Percentiles rank a stretch among this genome's conserved stretches.
These are phyloP conservation scores for Campylomormyrus numenius DNA, from an alignment of 2,113 vertebrate genomes.

Conservation along the genomic window DNA sequence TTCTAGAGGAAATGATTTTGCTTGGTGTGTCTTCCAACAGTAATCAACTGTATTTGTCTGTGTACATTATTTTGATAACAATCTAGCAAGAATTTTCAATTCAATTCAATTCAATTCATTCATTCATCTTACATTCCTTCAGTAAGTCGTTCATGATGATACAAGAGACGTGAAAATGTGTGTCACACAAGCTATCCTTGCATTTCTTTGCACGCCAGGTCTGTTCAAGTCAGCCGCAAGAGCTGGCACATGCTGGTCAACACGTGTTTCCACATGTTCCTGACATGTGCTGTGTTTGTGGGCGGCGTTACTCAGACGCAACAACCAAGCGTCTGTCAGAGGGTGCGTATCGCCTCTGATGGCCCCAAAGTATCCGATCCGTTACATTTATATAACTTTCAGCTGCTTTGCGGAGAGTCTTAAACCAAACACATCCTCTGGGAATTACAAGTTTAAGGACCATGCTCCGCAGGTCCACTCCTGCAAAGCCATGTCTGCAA, in stretches of 20 bases:
- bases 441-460: not conserved
- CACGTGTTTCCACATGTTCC: conserved; percentile 82
- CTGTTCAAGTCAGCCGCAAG: conserved; percentile 83
- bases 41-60: not conserved
- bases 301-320: conserved; percentile 78
- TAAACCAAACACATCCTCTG: not conserved
- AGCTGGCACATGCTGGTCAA: conserved; percentile 97
- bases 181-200: conserved; percentile 1
- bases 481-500: not conserved
- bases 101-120: not conserved
- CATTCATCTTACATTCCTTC: not conserved
- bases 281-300: conserved; percentile 52
- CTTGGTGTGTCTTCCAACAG: not conserved
- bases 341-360: conserved; percentile 64
- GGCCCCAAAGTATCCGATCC: not conserved
- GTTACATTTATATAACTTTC: not conserved
- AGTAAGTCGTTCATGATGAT: not conserved
- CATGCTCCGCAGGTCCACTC: not conserved
- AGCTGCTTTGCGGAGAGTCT: not conserved
- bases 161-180: not conserved
- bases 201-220: conserved; percentile 46
- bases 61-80: not conserved
- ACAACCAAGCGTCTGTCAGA: conserved; percentile 71
- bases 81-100: not conserved
- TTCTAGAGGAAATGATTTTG: not conserved